These are phyloP conservation scores for Chloroclysta siterata DNA, from an alignment of 2,888 invertebrate genomes.

Conservation along the genomic window DNA sequence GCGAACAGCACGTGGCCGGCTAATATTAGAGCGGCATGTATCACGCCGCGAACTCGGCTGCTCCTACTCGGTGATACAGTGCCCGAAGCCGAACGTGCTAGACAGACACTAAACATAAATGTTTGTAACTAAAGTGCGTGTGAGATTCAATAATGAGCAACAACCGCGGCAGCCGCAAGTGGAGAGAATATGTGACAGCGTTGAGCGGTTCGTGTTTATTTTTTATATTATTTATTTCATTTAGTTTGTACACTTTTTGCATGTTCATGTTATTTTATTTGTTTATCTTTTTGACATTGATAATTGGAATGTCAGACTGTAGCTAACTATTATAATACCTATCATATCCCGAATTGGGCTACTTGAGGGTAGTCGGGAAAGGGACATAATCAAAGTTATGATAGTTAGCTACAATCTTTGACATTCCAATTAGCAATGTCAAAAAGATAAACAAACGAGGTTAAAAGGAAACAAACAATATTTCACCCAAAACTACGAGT, in stretches of 20 bases:
- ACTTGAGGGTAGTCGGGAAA: background rate
- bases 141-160: slow-evolving; percentile 68
- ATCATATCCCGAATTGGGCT: too few species aligned
- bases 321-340: too few species aligned
- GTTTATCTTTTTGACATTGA: too few species aligned
- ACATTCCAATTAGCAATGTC: too few species aligned
- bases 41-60: slow-evolving; percentile 41
- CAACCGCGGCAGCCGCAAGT: slow-evolving; percentile 72
- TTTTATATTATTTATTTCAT: slow-evolving; percentile 46
- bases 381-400: background rate
- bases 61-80: slow-evolving; percentile 53
- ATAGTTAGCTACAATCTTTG: too few species aligned
- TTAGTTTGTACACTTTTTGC: slow-evolving; percentile 30
- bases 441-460: too few species aligned
- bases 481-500: too few species aligned
- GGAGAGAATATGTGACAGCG: slow-evolving; percentile 80
- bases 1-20: slow-evolving; percentile 74
- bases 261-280: background rate
- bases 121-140: slow-evolving; percentile 68
- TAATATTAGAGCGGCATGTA: slow-evolving; percentile 71
- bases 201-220: slow-evolving; percentile 76
- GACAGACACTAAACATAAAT: slow-evolving; percentile 65
- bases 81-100: slow-evolving; percentile 50
- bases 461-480: too few species aligned
- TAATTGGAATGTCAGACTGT: too few species aligned